Evolutionary conservation across 2,113 vertebrate species (phyloP).

Genomic region (Hypanus sabinus): DNA sequence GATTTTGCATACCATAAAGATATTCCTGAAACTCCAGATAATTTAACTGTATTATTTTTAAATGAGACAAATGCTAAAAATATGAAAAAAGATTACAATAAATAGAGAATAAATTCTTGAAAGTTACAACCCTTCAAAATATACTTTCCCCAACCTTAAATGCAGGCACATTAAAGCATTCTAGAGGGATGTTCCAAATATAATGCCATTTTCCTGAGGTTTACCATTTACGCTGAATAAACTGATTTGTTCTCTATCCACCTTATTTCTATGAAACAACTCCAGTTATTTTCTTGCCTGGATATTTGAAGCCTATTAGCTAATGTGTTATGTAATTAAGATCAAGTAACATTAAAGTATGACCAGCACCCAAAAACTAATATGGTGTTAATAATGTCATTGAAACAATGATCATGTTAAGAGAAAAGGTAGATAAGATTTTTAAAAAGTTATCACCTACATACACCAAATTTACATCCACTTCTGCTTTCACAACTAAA

Average conservation of each 20-base stretch:
- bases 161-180: neutral
- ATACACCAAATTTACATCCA: neutral
- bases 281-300: neutral
- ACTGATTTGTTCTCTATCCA: neutral
- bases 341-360: neutral
- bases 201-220: neutral
- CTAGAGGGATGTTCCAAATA: neutral
- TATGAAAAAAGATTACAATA: neutral
- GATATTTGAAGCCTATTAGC: neutral
- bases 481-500: neutral
- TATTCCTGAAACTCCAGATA: neutral
- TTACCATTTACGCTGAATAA: too few species aligned
- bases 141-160: neutral
- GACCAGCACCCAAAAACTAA: neutral
- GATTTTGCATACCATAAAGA: neutral
- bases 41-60: neutral
- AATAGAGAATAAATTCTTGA: neutral
- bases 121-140: neutral
- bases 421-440: neutral
- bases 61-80: neutral
- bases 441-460: neutral
- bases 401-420: neutral
- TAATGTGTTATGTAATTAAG: neutral
- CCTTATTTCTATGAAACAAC: neutral
- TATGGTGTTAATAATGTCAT: neutral